A percentile compares a stretch with the other conserved stretches of the same genome.
Conservation (phyloP, 1,140 invertebrate species). For the Formica exsecta region DNA sequence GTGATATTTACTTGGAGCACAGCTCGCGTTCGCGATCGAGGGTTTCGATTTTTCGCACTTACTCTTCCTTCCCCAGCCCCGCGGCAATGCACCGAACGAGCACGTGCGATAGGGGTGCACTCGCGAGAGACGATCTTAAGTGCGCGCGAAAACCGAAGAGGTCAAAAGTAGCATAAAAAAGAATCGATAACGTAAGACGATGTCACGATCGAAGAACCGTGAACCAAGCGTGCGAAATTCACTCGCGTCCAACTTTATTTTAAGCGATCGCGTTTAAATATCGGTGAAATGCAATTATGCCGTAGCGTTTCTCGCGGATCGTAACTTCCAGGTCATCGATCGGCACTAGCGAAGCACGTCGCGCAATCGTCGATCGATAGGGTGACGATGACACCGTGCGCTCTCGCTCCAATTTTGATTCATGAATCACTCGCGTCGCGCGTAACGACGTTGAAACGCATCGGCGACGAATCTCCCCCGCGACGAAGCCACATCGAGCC, state of each 20-base stretch:
- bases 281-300: not conserved
- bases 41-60: not conserved
- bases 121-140: not conserved
- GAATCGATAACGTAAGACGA: not conserved
- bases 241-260: constrained; percentile 14
- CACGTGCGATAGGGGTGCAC: constrained; percentile 20
- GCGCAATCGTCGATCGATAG: not conserved
- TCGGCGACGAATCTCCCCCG: not conserved
- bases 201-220: not conserved
- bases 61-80: not conserved
- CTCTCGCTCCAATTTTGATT: constrained; percentile 60
- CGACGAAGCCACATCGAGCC: constrained; percentile 77
- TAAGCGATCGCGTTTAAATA: not conserved
- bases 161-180: not conserved
- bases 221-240: not conserved
- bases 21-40: not conserved
- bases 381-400: not conserved
- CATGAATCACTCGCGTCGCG: constrained; percentile 53
- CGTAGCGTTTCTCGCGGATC: not conserved
- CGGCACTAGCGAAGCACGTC: constrained; percentile 16
- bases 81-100: not conserved
- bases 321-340: not conserved
- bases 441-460: constrained; percentile 8
- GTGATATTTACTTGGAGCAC: not conserved
- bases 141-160: not conserved